A percentile compares a stretch with the other conserved stretches of the same genome.
Evolutionary conservation across 1,140 invertebrate genomes (phyloP).

Genomic region (Triops longicaudatus): DNA sequence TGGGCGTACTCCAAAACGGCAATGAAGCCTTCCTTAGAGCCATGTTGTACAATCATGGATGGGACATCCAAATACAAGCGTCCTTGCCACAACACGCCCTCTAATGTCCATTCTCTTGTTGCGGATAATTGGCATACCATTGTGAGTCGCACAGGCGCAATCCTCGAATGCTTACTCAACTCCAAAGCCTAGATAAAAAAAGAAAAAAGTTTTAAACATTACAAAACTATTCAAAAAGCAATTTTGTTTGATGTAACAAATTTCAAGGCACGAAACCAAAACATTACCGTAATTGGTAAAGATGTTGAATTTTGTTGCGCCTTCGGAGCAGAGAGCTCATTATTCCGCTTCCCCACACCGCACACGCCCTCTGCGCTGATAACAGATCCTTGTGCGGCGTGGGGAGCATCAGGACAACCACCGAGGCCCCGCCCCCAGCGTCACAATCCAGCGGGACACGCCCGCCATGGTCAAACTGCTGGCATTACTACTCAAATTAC

Average conservation of each 20-base stretch:
- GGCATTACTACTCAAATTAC: background rate
- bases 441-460: constrained; percentile 50
- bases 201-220: background rate
- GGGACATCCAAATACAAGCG: constrained; percentile 81
- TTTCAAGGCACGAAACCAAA: background rate
- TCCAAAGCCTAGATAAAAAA: constrained; percentile 28
- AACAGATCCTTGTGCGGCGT: constrained; percentile 53
- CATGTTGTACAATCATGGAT: constrained; percentile 67
- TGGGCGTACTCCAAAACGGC: constrained; percentile 90
- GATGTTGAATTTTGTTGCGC: constrained; percentile 27
- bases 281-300: constrained; percentile 40
- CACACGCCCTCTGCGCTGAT: constrained; percentile 54
- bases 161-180: constrained; percentile 37
- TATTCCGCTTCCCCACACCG: constrained; percentile 62
- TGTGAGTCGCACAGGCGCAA: constrained; percentile 50
- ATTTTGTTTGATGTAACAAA: no score
- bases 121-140: constrained; percentile 71
- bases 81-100: constrained; percentile 67
- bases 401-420: constrained; percentile 92
- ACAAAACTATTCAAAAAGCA: no score
- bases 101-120: constrained; percentile 65
- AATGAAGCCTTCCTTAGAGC: constrained; percentile 87
- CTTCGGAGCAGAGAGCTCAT: constrained; percentile 56
- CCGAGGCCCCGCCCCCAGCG: constrained; percentile 96
- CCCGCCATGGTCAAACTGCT: background rate